Base-by-base conservation (phyloP, 2,113 vertebrate species). In the Cacatua alba region DNA sequence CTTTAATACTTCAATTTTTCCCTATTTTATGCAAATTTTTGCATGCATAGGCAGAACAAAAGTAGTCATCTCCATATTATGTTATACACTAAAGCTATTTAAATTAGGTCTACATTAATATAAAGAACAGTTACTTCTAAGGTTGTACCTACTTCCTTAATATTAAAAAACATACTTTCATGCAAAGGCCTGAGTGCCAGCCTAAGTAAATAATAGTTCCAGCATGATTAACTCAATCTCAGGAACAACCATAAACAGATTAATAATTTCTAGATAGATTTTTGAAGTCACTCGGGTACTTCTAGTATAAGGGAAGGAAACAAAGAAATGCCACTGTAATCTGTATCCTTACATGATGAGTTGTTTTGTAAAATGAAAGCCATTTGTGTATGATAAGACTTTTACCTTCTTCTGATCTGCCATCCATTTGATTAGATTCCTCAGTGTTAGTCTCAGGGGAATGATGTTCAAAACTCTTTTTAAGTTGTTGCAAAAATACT, bases 401-500 rank as follows among this genome's bases (percentile, higher is more conserved):
- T 89, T 92, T 98, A 99, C 99, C 99, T 98, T 98, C 98, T 92
- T 98, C 98, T 72, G 98, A 98, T 96, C 96, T 98, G 79, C 92
- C 64, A 76, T 98, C 97, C 75, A 86, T 72, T 53, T 98, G 97
- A 92, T 95, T 97, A 53, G 95, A 95, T 65, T 98, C 98, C 60
- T 98, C 98, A 76, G 55, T 86, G 60, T 91, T 97, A 88, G 95
- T 88, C 74, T 99, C 98, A 74, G 97, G 94, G 90, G 98, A 98
- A 82, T 98, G 98, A 37, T 99, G 98, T 68, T 99, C 99, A 96
- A 99, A 97, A 96, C 89, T 99, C 95, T 98, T 98, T 92, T 97
- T 98, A 82, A 99, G 97, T 87, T 99, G 99, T 95, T 99, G 99
- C 88, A 99, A 97, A 95, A 99, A 99, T 68, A 99, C 99, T 94